Evolutionary conservation across 2,113 vertebrate genomes (phyloP).

Genomic region (Anser cygnoides): DNA sequence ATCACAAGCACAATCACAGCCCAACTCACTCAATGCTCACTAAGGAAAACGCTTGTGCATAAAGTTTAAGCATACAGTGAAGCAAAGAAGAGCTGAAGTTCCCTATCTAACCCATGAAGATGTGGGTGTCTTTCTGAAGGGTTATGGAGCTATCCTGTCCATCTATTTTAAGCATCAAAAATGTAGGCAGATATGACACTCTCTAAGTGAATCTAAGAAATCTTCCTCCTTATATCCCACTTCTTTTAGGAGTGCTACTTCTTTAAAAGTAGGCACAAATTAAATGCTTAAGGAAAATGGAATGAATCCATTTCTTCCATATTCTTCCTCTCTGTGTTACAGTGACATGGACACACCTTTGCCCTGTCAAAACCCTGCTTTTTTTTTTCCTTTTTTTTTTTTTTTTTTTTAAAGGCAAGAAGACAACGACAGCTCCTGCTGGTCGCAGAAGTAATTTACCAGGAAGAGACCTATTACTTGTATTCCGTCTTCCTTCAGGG

Average conservation of each 20-base stretch:
- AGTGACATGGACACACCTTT: neutral
- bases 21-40: neutral
- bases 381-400: neutral
- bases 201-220: neutral
- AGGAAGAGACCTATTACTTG: fast-evolving
- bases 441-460: fast-evolving
- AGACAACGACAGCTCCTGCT: fast-evolving
- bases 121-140: neutral
- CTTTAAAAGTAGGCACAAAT: neutral
- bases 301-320: neutral
- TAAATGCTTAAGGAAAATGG: neutral
- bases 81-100: neutral
- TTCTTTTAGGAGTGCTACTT: neutral
- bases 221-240: neutral
- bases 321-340: neutral
- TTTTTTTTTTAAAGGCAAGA: neutral
- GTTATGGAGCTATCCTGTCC: neutral
- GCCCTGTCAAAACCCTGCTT: neutral
- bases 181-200: neutral
- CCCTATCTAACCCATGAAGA: neutral
- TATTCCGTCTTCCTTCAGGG: neutral
- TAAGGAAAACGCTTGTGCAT: neutral
- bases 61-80: neutral
- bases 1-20: neutral
- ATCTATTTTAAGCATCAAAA: neutral